Percentiles rank a stretch among this genome's conserved stretches.
Evolutionary conservation across 2,113 vertebrate species (phyloP).

Genomic region (Pardalotus punctatus): DNA sequence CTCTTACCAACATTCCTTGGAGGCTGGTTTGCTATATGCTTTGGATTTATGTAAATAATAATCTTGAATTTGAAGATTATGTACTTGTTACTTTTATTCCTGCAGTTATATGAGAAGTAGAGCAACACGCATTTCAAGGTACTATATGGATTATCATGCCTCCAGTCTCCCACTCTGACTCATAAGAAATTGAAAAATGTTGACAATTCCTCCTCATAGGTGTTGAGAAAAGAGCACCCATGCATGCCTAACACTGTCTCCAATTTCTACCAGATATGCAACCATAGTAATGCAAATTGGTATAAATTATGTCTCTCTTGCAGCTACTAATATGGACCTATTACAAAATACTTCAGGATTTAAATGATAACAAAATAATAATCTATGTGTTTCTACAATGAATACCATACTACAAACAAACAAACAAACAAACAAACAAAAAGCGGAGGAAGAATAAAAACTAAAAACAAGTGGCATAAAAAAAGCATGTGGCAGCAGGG

Average conservation of each 20-base stretch:
- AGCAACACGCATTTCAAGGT: background rate
- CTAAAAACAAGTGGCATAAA: slow-evolving; percentile 31
- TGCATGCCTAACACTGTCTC: background rate
- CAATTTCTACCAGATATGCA: background rate
- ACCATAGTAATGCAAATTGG: background rate
- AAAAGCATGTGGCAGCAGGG: background rate
- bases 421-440: background rate
- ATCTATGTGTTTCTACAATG: background rate
- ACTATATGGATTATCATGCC: background rate
- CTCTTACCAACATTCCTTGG: background rate
- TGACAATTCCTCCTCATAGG: background rate
- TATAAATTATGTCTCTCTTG: background rate
- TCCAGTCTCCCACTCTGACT: background rate
- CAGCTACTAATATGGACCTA: background rate
- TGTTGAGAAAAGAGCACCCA: background rate
- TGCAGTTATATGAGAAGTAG: background rate
- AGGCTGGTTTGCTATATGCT: background rate
- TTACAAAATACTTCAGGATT: background rate
- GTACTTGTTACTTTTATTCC: background rate
- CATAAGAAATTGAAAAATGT: background rate
- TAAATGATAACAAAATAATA: background rate
- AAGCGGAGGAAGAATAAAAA: background rate
- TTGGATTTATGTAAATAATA: background rate
- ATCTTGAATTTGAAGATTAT: background rate
- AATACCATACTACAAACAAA: background rate